Evolutionary conservation across 2,113 vertebrate species (phyloP).

Genomic region (Chloropsis hardwickii): DNA sequence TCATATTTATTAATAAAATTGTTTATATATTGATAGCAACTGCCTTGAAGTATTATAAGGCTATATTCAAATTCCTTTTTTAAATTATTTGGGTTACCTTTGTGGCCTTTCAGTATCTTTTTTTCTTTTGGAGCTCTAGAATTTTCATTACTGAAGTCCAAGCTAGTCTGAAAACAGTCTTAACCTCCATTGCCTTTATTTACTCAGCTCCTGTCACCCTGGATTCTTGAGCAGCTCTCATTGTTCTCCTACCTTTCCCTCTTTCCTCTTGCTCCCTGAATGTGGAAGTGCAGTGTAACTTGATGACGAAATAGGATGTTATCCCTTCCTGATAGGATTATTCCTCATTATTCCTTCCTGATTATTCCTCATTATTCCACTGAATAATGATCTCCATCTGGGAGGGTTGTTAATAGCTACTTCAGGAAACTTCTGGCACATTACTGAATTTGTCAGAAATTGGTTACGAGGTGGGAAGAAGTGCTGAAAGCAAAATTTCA

Average conservation of each 20-base stretch:
- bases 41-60: not conserved
- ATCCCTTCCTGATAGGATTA: not conserved
- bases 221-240: not conserved
- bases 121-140: not conserved
- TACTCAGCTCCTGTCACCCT: not conserved
- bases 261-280: not conserved
- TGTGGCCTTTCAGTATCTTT: not conserved
- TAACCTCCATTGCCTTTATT: not conserved
- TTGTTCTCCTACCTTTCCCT: not conserved
- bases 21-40: not conserved
- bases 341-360: not conserved
- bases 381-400: not conserved
- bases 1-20: not conserved
- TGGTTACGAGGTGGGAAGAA: not conserved
- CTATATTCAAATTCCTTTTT: not conserved
- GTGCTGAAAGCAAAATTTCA: conserved; percentile 5
- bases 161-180: not conserved
- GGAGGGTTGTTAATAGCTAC: not conserved
- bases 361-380: not conserved
- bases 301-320: conserved; percentile 34
- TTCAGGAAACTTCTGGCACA: conserved; percentile 26
- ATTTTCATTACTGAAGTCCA: not conserved
- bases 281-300: not conserved
- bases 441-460: conserved; percentile 1
- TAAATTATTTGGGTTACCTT: not conserved